Conservation (phyloP, 2,113 vertebrate genomes). For the Triplophysa rosa region DNA sequence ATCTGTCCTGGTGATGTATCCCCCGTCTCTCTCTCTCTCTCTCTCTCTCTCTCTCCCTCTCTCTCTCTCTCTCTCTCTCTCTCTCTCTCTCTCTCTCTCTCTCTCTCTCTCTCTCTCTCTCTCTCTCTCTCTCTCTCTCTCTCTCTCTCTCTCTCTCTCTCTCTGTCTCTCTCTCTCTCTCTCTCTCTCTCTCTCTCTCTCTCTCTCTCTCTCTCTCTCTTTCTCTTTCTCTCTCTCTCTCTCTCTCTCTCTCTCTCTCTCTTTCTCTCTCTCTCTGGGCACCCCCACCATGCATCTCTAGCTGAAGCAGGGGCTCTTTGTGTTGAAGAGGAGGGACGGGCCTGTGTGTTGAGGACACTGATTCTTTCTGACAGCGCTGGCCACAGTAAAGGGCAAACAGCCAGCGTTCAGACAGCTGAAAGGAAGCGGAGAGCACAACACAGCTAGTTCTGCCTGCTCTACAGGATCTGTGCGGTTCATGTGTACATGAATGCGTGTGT, state of each 20-base stretch:
- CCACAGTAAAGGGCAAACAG: constrained; percentile 52
- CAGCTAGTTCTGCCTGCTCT: constrained; percentile 4
- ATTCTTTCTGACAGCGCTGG: constrained; percentile 57
- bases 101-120: constrained; percentile 4
- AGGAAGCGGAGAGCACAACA: constrained; percentile 38
- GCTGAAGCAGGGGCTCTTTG: constrained; percentile 51
- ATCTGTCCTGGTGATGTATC: constrained; percentile 47
- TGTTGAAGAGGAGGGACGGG: constrained; percentile 33
- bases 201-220: not conserved
- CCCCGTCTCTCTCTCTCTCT: constrained; percentile 1
- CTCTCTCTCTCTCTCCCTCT: constrained; percentile 18
- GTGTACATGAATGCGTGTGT: constrained; percentile 11
- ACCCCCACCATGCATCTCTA: constrained; percentile 24
- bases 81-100: constrained; percentile 15
- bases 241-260: not conserved
- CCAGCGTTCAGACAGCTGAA: constrained; percentile 55
- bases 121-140: constrained; percentile 18
- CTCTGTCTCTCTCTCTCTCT: constrained; percentile 7
- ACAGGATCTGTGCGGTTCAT: not conserved
- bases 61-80: constrained; percentile 5
- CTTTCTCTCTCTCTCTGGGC: constrained; percentile 30
- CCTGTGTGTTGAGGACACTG: constrained; percentile 45
- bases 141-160: constrained; percentile 7
- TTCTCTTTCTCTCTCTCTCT: constrained; percentile 24
- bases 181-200: constrained; percentile 17